These are phyloP conservation scores for Lysandra coridon DNA, from an alignment of 2,888 invertebrate species.

Conservation along the genomic window DNA sequence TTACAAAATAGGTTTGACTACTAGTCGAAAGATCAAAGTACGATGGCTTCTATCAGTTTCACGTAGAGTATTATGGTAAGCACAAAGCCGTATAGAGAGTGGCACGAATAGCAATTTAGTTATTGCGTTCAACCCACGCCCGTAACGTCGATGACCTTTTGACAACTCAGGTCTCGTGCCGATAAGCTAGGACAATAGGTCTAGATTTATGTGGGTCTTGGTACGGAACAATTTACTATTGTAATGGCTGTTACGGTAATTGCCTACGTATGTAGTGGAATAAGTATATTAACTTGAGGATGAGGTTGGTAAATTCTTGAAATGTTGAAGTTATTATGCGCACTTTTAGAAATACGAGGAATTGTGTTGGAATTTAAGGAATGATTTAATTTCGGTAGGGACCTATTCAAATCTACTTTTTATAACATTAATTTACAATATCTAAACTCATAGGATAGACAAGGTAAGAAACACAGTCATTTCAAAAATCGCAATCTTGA, in stretches of 20 bases:
- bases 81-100: conserved; percentile 26
- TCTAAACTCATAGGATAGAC: too few relatives aligned
- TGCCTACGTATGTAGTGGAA: background rate
- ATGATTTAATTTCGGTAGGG: too few relatives aligned
- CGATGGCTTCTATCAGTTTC: background rate
- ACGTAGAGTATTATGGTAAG: background rate
- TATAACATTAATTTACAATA: too few relatives aligned
- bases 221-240: conserved; percentile 41
- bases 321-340: background rate
- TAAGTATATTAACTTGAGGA: background rate
- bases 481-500: too few relatives aligned
- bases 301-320: background rate
- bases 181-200: conserved; percentile 29
- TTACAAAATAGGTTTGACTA: background rate
- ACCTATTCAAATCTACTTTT: too few relatives aligned
- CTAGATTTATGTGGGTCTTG: conserved; percentile 28
- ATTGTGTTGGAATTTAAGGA: too few relatives aligned
- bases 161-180: conserved; percentile 30
- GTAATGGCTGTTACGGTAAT: conserved; percentile 21
- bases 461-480: too few relatives aligned
- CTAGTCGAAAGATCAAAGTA: conserved; percentile 4
- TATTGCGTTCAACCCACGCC: conserved; percentile 29
- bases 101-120: conserved; percentile 32
- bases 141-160: conserved; percentile 32
- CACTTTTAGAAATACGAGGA: too few relatives aligned